A percentile compares a stretch with the other conserved stretches of the same genome.
Conservation (phyloP, 1,140 invertebrate genomes). For the Eubasilissa regina region DNA sequence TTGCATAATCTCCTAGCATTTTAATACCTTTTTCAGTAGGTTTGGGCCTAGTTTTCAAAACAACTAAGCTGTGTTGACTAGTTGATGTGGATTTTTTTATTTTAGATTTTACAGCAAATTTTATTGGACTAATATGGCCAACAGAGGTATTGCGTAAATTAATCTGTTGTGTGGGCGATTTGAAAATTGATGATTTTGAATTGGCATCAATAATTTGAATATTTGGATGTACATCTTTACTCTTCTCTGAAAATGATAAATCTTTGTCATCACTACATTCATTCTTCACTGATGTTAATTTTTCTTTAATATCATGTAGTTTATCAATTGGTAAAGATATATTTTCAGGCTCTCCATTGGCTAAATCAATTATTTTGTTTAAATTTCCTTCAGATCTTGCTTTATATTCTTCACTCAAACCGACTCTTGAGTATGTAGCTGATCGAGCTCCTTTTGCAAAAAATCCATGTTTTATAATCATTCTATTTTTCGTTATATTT, state of each 20-base stretch:
- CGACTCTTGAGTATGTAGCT: conserved; percentile 63
- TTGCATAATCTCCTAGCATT: conserved; percentile 9
- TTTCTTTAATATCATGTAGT: too few species aligned
- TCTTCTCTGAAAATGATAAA: neutral
- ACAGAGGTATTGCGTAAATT: conserved; percentile 12
- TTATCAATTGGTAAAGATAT: neutral
- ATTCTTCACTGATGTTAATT: neutral
- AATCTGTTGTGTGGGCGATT: conserved; percentile 10
- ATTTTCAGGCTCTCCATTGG: conserved; percentile 29
- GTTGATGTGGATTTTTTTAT: conserved; percentile 9
- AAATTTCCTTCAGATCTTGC: conserved; percentile 53
- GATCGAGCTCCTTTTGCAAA: conserved; percentile 64
- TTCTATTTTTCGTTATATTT: conserved; percentile 56
- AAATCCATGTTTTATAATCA: conserved; percentile 54
- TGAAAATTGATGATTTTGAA: conserved; percentile 9
- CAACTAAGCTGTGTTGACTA: too few species aligned
- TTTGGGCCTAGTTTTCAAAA: neutral
- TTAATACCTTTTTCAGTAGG: neutral
- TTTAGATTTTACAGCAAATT: conserved; percentile 29
- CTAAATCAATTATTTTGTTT: conserved; percentile 54
- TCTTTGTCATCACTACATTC: neutral
- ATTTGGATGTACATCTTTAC: neutral
- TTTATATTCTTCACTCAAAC: conserved; percentile 56
- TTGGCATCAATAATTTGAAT: neutral
- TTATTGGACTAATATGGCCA: conserved; percentile 41